Evolutionary conservation across 1,140 invertebrate species (phyloP).

Genomic region (Eueides isabella): DNA sequence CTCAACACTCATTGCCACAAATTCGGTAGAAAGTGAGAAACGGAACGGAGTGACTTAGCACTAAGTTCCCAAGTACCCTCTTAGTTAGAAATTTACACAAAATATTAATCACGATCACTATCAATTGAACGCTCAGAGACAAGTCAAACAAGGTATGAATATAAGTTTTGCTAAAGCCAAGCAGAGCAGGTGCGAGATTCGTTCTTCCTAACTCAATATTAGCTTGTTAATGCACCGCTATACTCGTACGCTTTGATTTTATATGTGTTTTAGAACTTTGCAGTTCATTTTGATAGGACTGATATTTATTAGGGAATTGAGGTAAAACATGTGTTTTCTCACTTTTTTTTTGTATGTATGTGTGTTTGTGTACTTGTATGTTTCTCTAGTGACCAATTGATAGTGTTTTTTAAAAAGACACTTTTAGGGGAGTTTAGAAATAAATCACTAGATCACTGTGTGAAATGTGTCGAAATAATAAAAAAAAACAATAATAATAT

Average conservation of each 20-base stretch:
- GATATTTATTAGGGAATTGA: neutral
- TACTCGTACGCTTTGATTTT: slow-evolving; percentile 12
- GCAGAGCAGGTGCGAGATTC: slow-evolving; percentile 54
- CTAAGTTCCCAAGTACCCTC: too few relatives aligned
- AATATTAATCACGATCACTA: neutral
- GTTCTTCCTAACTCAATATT: slow-evolving; percentile 61
- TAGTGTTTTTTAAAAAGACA: too few relatives aligned
- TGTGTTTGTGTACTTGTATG: neutral
- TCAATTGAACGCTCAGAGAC: slow-evolving; percentile 15
- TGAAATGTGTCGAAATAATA: too few relatives aligned
- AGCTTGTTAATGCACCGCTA: slow-evolving; percentile 55
- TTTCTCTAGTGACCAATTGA: too few relatives aligned
- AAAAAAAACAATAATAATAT: too few relatives aligned
- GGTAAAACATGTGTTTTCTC: neutral
- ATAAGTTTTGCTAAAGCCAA: slow-evolving; percentile 6
- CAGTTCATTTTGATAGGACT: slow-evolving; percentile 3
- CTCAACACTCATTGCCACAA: too few relatives aligned
- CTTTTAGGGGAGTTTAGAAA: too few relatives aligned
- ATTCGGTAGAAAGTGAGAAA: too few relatives aligned
- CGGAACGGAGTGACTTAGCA: too few relatives aligned
- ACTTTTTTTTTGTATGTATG: too few relatives aligned
- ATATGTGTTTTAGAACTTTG: slow-evolving; percentile 9
- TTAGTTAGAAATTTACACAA: too few relatives aligned
- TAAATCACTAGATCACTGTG: too few relatives aligned
- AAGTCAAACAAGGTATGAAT: slow-evolving; percentile 12